Conservation (phyloP, 2,888 invertebrate genomes). For the Drosophila longiperda region DNA sequence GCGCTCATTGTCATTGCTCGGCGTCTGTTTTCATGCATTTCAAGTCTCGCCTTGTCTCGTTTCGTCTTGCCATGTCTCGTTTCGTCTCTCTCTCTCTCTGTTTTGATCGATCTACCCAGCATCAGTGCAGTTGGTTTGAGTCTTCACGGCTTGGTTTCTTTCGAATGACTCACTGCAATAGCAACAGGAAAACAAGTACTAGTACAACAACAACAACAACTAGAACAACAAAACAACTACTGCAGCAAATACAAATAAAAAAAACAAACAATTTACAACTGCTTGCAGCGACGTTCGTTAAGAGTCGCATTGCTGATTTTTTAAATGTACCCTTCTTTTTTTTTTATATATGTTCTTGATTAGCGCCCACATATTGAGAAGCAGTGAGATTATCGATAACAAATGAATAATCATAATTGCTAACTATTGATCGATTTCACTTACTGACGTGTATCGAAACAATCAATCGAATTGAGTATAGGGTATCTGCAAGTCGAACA, state of each 20-base stretch:
- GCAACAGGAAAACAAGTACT: conserved; percentile 25
- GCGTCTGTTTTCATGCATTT: conserved; percentile 1
- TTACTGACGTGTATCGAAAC: neutral
- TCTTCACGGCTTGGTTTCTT: conserved; percentile 18
- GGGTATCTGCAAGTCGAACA: conserved; percentile 3
- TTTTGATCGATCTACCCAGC: conserved; percentile 9
- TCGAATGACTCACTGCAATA: conserved; percentile 53
- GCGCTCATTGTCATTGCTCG: conserved; percentile 61
- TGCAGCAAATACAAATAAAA: conserved; percentile 24
- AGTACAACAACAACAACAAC: conserved; percentile 21
- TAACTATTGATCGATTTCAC: neutral
- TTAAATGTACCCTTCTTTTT: conserved; percentile 16
- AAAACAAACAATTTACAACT: conserved; percentile 48
- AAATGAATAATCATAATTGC: neutral
- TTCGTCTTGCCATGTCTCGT: neutral
- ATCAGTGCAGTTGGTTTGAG: conserved; percentile 2
- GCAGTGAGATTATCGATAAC: neutral
- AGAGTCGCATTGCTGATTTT: conserved; percentile 10
- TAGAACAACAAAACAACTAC: conserved; percentile 19
- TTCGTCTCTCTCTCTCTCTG: conserved; percentile 8
- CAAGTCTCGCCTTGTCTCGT: neutral
- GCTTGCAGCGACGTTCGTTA: conserved; percentile 39
- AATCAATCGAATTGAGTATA: neutral
- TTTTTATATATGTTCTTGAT: neutral
- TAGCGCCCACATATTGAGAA: neutral